Evolutionary conservation across 2,888 invertebrate genomes (phyloP).

Genomic region (Polydrusus tereticollis): DNA sequence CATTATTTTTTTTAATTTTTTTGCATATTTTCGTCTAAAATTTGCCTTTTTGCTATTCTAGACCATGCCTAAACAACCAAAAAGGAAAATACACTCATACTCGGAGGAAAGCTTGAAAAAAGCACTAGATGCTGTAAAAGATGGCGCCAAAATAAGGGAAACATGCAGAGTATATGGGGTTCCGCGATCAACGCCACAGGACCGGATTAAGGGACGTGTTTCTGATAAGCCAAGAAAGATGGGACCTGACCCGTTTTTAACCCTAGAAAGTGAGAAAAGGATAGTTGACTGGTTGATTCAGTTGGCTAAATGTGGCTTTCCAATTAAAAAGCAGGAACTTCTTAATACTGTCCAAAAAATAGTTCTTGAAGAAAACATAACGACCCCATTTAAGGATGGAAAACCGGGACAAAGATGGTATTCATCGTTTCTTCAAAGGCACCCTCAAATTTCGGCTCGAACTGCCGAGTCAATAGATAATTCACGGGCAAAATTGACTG

Average conservation of each 20-base stretch:
- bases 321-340: conserved; percentile 55
- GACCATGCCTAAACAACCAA: no score
- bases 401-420: conserved; percentile 47
- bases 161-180: conserved; percentile 17
- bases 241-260: conserved; percentile 42
- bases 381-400: conserved; percentile 42
- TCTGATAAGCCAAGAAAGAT: conserved; percentile 36
- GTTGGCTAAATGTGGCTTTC: conserved; percentile 56
- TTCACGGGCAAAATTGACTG: conserved; percentile 48
- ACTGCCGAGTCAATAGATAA: conserved; percentile 47
- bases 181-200: conserved; percentile 35
- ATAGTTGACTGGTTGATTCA: conserved; percentile 54
- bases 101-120: no score
- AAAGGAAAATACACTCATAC: no score
- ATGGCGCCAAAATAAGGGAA: no score
- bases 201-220: conserved; percentile 40
- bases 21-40: no score
- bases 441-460: conserved; percentile 37
- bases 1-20: no score
- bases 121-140: no score
- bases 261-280: conserved; percentile 26
- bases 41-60: no score
- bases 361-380: conserved; percentile 21
- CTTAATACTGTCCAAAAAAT: conserved; percentile 55
- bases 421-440: conserved; percentile 32